Conservation (phyloP, 1,140 invertebrate species). For the Triops longicaudatus region DNA sequence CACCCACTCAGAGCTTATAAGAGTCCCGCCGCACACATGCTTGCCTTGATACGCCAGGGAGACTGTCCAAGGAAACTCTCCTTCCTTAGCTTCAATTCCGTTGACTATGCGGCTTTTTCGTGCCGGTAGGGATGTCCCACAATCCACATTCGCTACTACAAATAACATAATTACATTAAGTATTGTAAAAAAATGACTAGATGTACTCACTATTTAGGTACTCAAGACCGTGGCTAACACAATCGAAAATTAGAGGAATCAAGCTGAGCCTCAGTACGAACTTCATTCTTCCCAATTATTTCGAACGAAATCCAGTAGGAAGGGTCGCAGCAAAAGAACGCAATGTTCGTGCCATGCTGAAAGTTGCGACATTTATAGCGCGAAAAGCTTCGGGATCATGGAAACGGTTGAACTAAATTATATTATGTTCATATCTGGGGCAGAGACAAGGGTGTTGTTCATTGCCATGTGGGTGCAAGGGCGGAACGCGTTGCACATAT, state of each 20-base stretch:
- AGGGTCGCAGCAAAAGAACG: neutral
- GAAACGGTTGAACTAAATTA: neutral
- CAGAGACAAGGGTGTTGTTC: neutral
- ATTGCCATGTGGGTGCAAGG: conserved; percentile 14
- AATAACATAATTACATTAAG: neutral
- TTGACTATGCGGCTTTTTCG: neutral
- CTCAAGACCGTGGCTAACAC: neutral
- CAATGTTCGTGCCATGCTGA: neutral
- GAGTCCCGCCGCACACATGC: conserved; percentile 73
- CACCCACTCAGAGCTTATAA: conserved; percentile 63
- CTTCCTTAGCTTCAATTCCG: neutral
- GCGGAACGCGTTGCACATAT: neutral
- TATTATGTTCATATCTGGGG: neutral
- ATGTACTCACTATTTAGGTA: neutral
- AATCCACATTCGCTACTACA: neutral
- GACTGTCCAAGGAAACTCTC: conserved; percentile 45
- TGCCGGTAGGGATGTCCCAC: neutral
- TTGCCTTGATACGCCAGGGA: conserved; percentile 65
- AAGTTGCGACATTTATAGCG: neutral
- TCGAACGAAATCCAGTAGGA: neutral
- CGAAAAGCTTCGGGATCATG: neutral
- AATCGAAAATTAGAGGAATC: neutral
- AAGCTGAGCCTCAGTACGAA: neutral
- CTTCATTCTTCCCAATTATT: neutral
- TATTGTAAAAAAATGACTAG: neutral